Percentiles rank a stretch among this genome's conserved stretches.
These are phyloP conservation scores for Lottia scabra DNA, from an alignment of 2,888 invertebrate species.

Conservation along the genomic window DNA sequence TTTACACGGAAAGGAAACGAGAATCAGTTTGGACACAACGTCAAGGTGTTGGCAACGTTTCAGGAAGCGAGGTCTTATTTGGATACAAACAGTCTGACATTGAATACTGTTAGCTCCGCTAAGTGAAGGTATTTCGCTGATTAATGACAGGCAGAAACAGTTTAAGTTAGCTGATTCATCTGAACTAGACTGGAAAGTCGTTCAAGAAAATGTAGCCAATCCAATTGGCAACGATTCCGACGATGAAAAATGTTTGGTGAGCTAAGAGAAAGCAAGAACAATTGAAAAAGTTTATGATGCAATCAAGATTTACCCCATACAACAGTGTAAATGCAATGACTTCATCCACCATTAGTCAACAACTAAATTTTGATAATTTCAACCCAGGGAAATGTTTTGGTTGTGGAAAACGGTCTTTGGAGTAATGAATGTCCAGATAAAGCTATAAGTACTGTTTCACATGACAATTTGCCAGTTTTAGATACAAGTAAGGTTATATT, in stretches of 20 bases:
- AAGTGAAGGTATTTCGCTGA: background rate
- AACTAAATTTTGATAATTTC: background rate
- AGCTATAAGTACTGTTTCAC: background rate
- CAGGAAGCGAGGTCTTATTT: constrained; percentile 5
- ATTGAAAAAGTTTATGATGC: too few species aligned
- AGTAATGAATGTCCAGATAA: background rate
- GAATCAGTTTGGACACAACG: constrained; percentile 8
- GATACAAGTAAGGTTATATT: too few species aligned
- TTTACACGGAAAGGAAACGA: constrained; percentile 20
- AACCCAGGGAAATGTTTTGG: background rate
- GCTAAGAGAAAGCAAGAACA: background rate
- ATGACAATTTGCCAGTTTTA: too few species aligned
- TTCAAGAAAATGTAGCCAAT: constrained; percentile 11
- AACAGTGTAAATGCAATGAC: too few species aligned
- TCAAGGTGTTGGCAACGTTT: constrained; percentile 10
- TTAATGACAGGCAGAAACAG: background rate
- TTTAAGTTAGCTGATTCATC: constrained; percentile 9
- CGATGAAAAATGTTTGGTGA: constrained; percentile 9
- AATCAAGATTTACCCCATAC: too few species aligned
- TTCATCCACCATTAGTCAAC: too few species aligned
- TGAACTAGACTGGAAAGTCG: background rate
- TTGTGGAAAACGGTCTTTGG: constrained; percentile 8
- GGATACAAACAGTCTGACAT: background rate
- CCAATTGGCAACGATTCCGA: constrained; percentile 12
- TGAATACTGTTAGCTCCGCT: background rate